Base-by-base conservation (phyloP, 2,113 vertebrate species). In the Notarius lentiginosus region DNA sequence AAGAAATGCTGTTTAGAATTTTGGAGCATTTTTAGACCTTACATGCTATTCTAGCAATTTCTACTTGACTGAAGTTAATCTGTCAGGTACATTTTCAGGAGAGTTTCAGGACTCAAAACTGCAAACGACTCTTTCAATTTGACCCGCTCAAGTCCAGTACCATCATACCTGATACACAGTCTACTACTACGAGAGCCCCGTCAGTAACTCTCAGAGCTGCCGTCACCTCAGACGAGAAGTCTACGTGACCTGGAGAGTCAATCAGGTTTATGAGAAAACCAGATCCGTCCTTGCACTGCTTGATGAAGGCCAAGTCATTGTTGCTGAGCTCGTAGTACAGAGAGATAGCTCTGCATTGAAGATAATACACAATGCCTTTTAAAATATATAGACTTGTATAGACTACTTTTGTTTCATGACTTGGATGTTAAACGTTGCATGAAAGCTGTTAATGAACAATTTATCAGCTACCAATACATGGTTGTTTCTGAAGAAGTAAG, bases 191-290 rank as follows among this genome's bases (percentile, higher is more conserved):
- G 61, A 93, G 90, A 27, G 89, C 92, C 55, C 88, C 92, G 58
- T 90, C 90, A 68, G 90, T 72, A 53, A 91, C 93, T 24, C 47
- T 22, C 66, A 94, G 87, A 61, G 91, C 83, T 53, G 90, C 92
- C 68, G 89, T 91, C 91, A 93, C 92, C 91, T 94, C 92, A 34
- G 94, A 94, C 75, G 88, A 94, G 90, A 94, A 95, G 89, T 91
- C 68, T 34, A 91, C 86, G 15, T 88, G 91, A 84, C 89, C 91
- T 0, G 89, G 91, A 20, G 90, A 94, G 68, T 92, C 91, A 49
- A 91, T 93, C 86, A 93, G 92, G 82, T 93, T 93, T 90, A 88
- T 91, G 84, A 94, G 91, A 91, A 93, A 94, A 77, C 87, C 87
- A 58, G 87, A 89, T 65, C 87, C 87, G 82, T 88, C 90, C 81